These are phyloP conservation scores for Gila orcuttii DNA, from an alignment of 2,113 vertebrate genomes.

Conservation along the genomic window DNA sequence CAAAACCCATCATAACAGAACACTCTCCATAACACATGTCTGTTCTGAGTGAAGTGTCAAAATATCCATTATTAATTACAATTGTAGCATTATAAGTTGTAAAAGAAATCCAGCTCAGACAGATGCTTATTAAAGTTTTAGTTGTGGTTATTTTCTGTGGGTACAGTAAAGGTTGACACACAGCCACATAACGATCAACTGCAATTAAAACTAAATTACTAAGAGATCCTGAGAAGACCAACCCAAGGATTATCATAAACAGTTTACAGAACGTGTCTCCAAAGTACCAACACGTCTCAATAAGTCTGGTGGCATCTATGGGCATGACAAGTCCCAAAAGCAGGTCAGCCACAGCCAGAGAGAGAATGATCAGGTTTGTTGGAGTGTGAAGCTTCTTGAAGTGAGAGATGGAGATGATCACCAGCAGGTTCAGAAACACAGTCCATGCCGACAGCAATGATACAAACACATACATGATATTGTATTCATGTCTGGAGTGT, in stretches of 20 bases:
- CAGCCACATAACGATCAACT: slow-evolving; percentile 25
- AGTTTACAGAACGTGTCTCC: slow-evolving; percentile 58
- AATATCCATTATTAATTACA: no score
- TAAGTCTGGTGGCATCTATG: slow-evolving; percentile 60
- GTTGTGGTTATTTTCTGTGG: not conserved
- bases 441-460: slow-evolving; percentile 17
- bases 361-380: slow-evolving; percentile 55
- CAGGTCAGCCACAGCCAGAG: not conserved
- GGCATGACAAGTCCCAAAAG: slow-evolving; percentile 76
- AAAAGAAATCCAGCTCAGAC: slow-evolving; percentile 51
- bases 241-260: slow-evolving; percentile 41
- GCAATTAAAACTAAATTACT: slow-evolving; percentile 59
- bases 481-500: no score
- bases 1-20: not conserved
- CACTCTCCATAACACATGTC: not conserved
- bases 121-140: slow-evolving; percentile 54
- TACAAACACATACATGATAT: not conserved
- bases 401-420: slow-evolving; percentile 55
- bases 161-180: slow-evolving; percentile 11
- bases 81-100: not conserved
- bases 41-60: not conserved
- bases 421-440: slow-evolving; percentile 45
- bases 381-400: slow-evolving; percentile 72
- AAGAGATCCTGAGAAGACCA: slow-evolving; percentile 61
- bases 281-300: slow-evolving; percentile 66